Conservation (phyloP, 2,797 vertebrate species). For the Gastrophryne carolinensis region DNA sequence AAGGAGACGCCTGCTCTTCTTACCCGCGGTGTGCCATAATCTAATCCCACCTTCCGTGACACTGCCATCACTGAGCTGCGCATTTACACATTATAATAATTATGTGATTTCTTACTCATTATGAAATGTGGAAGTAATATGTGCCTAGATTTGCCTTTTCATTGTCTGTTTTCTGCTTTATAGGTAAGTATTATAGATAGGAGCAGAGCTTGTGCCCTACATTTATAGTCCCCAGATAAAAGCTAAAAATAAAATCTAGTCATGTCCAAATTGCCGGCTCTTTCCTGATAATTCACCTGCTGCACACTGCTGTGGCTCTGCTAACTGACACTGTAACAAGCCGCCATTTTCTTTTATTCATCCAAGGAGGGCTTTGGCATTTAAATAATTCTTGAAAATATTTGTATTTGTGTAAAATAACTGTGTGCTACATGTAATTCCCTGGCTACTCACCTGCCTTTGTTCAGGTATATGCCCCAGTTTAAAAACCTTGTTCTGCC, state of each 20-base stretch:
- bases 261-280: slow-evolving; percentile 1
- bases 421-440: too few species aligned
- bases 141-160: not conserved
- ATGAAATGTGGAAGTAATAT: not conserved
- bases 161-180: too few species aligned
- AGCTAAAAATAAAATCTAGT: slow-evolving; percentile 15
- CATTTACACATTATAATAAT: not conserved
- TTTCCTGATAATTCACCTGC: slow-evolving; percentile 5
- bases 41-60: not conserved
- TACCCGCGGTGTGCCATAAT: not conserved
- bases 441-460: too few species aligned
- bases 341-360: not conserved
- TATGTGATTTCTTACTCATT: not conserved
- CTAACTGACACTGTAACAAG: not conserved
- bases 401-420: not conserved
- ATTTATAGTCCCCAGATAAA: slow-evolving; percentile 22
- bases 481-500: too few species aligned
- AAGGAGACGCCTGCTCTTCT: not conserved
- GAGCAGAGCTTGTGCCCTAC: slow-evolving; percentile 29
- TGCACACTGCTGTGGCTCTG: not conserved
- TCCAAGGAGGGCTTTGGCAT: too few species aligned
- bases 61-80: not conserved
- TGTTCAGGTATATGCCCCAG: too few species aligned
- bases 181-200: not conserved
- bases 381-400: too few species aligned